These are phyloP conservation scores for Cyanocitta stelleri DNA, from an alignment of 2,113 vertebrate species.

Conservation along the genomic window DNA sequence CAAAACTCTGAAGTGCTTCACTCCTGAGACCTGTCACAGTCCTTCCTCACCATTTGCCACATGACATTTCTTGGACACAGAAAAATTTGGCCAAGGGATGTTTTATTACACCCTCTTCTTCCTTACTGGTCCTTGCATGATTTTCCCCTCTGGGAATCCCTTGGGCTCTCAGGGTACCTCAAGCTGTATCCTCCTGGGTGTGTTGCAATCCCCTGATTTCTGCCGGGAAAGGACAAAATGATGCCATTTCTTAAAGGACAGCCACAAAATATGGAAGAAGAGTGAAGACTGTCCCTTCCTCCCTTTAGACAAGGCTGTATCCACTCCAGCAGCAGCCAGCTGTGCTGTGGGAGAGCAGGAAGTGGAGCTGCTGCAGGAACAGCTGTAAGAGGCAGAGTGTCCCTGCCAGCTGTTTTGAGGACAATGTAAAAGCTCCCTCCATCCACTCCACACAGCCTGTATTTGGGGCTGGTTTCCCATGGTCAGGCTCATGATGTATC, in stretches of 20 bases:
- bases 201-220: neutral
- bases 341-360: fast-evolving
- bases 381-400: neutral
- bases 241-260: fast-evolving
- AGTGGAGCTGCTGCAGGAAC: neutral
- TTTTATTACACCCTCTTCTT: neutral
- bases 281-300: neutral
- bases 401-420: neutral
- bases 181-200: neutral
- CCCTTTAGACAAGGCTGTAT: neutral
- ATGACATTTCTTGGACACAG: fast-evolving
- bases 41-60: neutral
- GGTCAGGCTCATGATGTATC: neutral
- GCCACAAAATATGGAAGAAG: neutral
- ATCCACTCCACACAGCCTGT: neutral
- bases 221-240: neutral
- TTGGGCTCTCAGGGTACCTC: neutral
- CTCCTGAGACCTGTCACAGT: fast-evolving
- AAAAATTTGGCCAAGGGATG: neutral
- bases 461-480: neutral
- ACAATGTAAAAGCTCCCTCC: neutral
- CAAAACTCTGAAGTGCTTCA: neutral
- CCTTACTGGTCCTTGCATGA: neutral
- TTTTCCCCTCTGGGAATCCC: neutral
- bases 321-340: neutral